These are phyloP conservation scores for Sphyrna mokarran DNA, from an alignment of 2,113 vertebrate genomes.

Conservation along the genomic window DNA sequence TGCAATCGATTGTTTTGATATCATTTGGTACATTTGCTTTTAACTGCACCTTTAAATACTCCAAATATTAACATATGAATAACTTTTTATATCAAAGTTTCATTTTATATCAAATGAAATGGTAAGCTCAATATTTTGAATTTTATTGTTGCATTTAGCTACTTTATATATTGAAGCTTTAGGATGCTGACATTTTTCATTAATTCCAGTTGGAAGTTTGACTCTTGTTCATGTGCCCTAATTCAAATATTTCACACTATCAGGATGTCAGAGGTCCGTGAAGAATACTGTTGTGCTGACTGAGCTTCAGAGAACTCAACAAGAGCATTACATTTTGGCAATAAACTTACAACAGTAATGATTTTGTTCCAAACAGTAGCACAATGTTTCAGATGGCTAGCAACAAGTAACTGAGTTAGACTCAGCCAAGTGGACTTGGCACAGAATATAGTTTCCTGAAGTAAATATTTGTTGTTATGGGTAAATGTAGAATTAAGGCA, in stretches of 20 bases:
- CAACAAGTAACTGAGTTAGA: not conserved
- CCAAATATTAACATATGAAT: not conserved
- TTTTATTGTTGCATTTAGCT: not conserved
- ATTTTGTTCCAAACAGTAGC: conserved; percentile 1
- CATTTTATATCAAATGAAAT: not conserved
- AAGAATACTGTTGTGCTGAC: not conserved
- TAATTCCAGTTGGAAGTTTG: not conserved
- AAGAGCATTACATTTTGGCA: not conserved
- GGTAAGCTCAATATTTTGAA: not conserved
- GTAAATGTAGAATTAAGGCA: conserved; percentile 14
- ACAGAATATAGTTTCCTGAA: not conserved
- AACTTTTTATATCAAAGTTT: no score
- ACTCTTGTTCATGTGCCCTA: not conserved
- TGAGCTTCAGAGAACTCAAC: not conserved
- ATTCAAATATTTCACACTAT: not conserved
- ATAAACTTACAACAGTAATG: not conserved
- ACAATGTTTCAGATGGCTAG: not conserved
- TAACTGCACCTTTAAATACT: not conserved
- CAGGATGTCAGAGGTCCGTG: not conserved
- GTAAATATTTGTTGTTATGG: not conserved
- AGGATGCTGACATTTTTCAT: not conserved
- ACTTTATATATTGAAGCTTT: not conserved
- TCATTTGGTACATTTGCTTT: not conserved
- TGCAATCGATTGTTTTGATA: not conserved
- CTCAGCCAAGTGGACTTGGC: conserved; percentile 14